Conservation (phyloP, 1,140 invertebrate species). For the Zaprionus vittiger region DNA sequence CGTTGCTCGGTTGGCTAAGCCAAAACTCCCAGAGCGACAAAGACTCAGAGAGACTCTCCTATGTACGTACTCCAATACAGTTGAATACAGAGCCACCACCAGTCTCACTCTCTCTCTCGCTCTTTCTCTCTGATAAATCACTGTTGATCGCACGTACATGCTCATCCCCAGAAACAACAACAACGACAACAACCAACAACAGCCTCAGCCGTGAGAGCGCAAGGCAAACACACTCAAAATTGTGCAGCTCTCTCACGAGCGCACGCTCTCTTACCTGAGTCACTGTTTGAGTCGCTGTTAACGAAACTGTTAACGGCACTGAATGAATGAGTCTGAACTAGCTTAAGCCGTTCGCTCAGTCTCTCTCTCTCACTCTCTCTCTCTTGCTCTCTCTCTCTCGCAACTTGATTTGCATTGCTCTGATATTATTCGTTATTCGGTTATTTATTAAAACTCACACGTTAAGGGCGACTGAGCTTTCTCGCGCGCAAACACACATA, state of each 20-base stretch:
- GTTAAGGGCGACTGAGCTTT: slow-evolving; percentile 56
- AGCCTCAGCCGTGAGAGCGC: background rate
- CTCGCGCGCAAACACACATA: slow-evolving; percentile 39
- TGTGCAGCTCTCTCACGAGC: slow-evolving; percentile 2
- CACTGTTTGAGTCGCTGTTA: slow-evolving; percentile 49
- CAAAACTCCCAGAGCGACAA: slow-evolving; percentile 35
- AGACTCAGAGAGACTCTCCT: background rate
- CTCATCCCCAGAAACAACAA: slow-evolving; percentile 32
- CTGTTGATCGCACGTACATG: slow-evolving; percentile 34
- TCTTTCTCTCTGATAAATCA: background rate
- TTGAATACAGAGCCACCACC: background rate
- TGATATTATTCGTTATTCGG: slow-evolving; percentile 80
- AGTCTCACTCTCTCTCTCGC: background rate
- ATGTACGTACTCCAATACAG: background rate
- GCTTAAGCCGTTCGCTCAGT: slow-evolving; percentile 11
- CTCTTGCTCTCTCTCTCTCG: slow-evolving; percentile 13
- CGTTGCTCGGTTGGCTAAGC: slow-evolving; percentile 52
- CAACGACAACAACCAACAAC: background rate
- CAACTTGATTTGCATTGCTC: slow-evolving; percentile 73
- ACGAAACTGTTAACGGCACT: slow-evolving; percentile 47
- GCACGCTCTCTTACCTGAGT: slow-evolving; percentile 34
- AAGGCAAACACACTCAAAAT: slow-evolving; percentile 27
- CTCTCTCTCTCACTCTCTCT: background rate
- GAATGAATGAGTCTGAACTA: slow-evolving; percentile 34
- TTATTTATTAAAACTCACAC: slow-evolving; percentile 64